Evolutionary conservation across 1,140 invertebrate species (phyloP), one percentile per base, ranked within the genome.

Genomic region (Wiebesia pumilae): DNA sequence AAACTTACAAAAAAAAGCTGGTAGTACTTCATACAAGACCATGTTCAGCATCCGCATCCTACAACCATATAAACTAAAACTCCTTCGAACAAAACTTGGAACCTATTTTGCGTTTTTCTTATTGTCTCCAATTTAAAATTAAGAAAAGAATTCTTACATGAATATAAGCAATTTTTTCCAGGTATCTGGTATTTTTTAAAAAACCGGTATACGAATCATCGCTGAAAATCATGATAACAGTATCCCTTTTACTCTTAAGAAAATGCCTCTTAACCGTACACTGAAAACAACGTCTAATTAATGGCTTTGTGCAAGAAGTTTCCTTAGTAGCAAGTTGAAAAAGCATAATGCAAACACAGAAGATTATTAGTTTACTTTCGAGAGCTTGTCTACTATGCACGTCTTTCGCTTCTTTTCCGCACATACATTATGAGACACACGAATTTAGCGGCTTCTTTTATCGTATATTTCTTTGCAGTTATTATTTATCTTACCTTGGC

Each of bases 311-410:
- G 54, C 71, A 77, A 62, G 35, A 77, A 83, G 27, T 83, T 51
- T 54, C 62, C 21, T 83, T 58, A 58, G 33, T 83, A 47, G 69
- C 87, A 86, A 91, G 91, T 92, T 91, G 91, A 91, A 90, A 93
- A 93, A 93, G 91, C 91, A 92, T 92, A 92, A 91, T 91, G 91
- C 87, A 86, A 82, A 27, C 71, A n/a, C 38, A 47, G 54, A 65
- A 84, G 83, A 84, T 84, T 30, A 77, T 84, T 78, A 65, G 24
- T 27, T 40, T 47, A 30, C 4, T 58, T 51, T 65, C 9, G 33
- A 40, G 81, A 73, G 33, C 51, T 27, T 16, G 24, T 0, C 81
- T 71, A 71, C 43, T 82, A 47, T 51, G 35, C 33, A 21, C 27
- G 67, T 83, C 71, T 40, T 21, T 33, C 51, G 47, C 33, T 83